Evolutionary conservation across 2,113 vertebrate genomes (phyloP).

Genomic region (Chaetura pelagica): DNA sequence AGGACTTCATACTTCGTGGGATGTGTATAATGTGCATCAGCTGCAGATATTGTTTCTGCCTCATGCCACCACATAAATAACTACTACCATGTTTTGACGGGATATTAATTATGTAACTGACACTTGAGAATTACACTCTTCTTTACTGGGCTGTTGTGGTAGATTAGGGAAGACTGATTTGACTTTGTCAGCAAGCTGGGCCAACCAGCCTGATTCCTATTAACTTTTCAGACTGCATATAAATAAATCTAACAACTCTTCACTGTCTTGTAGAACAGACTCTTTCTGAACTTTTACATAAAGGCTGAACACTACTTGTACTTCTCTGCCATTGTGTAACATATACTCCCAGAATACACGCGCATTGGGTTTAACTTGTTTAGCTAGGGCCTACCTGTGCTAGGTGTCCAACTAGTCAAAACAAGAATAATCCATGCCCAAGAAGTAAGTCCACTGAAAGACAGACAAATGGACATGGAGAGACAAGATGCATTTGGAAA

Average conservation of each 20-base stretch:
- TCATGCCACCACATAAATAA: constrained; percentile 3
- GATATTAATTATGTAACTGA: not conserved
- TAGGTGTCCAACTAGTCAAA: not conserved
- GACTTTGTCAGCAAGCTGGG: constrained; percentile 4
- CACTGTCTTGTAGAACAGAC: not conserved
- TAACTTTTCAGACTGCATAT: constrained; percentile 35
- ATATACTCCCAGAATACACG: not conserved
- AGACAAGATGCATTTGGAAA: not conserved
- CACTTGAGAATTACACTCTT: not conserved
- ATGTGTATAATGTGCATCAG: not conserved
- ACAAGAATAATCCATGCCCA: not conserved
- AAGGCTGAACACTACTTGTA: constrained; percentile 10
- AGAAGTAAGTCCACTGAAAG: not conserved
- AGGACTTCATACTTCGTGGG: not conserved
- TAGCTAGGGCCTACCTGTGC: not conserved
- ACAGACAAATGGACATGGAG: not conserved
- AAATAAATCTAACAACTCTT: constrained; percentile 47
- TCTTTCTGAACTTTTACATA: constrained; percentile 14
- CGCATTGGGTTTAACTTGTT: not conserved
- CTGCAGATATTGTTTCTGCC: not conserved
- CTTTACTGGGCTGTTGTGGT: not conserved
- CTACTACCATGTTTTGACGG: not conserved
- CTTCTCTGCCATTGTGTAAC: not conserved
- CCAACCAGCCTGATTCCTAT: constrained; percentile 17
- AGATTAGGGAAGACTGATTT: not conserved